A percentile compares a stretch with the other conserved stretches of the same genome.
phyloP scores from a whole-genome alignment of 2,113 vertebrate species.

The Vanacampus margaritifer region DNA sequence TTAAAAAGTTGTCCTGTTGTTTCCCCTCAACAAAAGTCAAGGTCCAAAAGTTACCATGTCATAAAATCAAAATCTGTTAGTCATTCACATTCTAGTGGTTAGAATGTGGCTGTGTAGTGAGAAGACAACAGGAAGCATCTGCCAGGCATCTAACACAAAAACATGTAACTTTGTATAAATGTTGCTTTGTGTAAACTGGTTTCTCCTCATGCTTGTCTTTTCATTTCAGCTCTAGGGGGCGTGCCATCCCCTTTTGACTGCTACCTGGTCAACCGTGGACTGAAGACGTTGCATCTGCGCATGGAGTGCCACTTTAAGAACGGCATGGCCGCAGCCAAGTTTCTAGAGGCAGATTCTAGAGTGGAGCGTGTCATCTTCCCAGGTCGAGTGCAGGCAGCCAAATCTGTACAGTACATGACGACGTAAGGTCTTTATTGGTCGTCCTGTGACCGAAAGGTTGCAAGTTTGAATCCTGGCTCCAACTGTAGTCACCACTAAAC shows the following conservation, averaged over 20 bases:
- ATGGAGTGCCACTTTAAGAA: constrained; percentile 91
- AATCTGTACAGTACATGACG: not conserved
- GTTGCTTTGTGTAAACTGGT: constrained; percentile 16
- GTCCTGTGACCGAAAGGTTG: not conserved
- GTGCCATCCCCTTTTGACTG: constrained; percentile 93
- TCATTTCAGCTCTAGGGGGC: constrained; percentile 77
- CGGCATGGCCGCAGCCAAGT: constrained; percentile 76
- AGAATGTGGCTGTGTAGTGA: not conserved
- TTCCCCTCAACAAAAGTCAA: not conserved
- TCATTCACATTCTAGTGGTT: not conserved
- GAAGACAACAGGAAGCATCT: not conserved
- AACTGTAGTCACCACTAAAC: too few relatives aligned
- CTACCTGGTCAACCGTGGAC: constrained; percentile 84
- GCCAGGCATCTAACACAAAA: not conserved
- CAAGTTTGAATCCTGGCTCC: too few relatives aligned
- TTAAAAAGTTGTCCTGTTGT: not conserved
- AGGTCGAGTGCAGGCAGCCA: constrained; percentile 56
- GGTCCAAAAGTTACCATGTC: not conserved
- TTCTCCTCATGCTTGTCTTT: not conserved
- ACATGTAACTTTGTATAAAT: not conserved
- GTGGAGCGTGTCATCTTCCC: constrained; percentile 88
- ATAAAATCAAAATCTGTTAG: not conserved
- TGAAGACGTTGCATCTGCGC: constrained; percentile 87
- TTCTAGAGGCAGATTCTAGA: constrained; percentile 76
- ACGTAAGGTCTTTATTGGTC: not conserved